Conservation (phyloP, 2,797 vertebrate species). For the Acipenser oxyrinchus region DNA sequence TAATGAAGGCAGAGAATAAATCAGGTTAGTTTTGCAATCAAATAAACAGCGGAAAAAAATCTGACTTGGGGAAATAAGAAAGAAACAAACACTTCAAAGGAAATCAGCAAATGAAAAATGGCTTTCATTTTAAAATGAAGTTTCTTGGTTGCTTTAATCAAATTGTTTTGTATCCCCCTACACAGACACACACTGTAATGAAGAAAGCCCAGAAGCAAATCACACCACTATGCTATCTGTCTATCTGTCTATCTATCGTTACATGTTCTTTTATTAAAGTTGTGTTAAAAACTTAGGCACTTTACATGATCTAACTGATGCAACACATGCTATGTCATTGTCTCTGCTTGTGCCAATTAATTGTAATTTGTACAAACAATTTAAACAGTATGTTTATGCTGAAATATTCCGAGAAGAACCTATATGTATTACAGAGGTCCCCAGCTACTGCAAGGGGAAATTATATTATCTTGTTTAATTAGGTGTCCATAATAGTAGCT, state of each 20-base stretch:
- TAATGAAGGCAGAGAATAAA: constrained; percentile 40
- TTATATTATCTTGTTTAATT: too few relatives aligned
- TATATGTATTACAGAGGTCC: too few relatives aligned
- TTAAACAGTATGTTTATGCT: too few relatives aligned
- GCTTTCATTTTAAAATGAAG: constrained; percentile 49
- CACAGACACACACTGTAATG: background rate
- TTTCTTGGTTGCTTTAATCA: constrained; percentile 54
- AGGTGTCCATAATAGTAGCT: too few relatives aligned
- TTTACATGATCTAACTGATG: too few relatives aligned
- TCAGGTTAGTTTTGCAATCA: constrained; percentile 29
- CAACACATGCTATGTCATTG: too few relatives aligned
- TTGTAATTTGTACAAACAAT: too few relatives aligned
- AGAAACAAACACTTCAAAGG: constrained; percentile 48
- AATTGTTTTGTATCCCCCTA: constrained; percentile 41
- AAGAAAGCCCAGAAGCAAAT: background rate
- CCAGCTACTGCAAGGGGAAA: too few relatives aligned
- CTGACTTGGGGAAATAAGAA: constrained; percentile 44
- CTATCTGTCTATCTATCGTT: background rate
- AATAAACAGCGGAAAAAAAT: constrained; percentile 43
- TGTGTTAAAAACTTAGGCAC: too few relatives aligned
- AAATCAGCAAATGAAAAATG: constrained; percentile 46
- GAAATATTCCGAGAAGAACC: too few relatives aligned
- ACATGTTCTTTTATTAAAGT: too few relatives aligned
- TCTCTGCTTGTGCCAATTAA: too few relatives aligned
- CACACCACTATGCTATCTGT: background rate